These are phyloP conservation scores for Ptychochromis oligacanthus DNA, from an alignment of 2,113 vertebrate genomes.

Conservation along the genomic window DNA sequence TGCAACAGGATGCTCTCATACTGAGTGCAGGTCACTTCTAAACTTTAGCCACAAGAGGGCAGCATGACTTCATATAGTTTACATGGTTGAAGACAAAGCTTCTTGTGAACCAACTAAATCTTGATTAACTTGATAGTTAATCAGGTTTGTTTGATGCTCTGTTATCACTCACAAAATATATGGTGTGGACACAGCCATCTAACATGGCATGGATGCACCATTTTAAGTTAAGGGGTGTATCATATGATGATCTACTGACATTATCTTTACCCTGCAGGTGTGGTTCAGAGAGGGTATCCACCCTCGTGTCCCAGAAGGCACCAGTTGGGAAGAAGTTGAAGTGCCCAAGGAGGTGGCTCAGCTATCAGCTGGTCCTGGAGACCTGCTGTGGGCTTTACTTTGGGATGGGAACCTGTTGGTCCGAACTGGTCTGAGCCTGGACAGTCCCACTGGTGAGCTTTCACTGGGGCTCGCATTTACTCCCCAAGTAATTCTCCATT, in stretches of 20 bases:
- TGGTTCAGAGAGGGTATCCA: constrained; percentile 93
- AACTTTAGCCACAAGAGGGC: constrained; percentile 66
- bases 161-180: not conserved
- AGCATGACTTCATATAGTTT: constrained; percentile 38
- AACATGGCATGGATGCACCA: not conserved
- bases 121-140: not conserved
- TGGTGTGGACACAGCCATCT: no score
- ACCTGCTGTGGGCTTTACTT: constrained; percentile 92
- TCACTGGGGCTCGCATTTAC: not conserved
- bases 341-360: constrained; percentile 91
- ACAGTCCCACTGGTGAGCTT: constrained; percentile 87
- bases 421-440: constrained; percentile 89
- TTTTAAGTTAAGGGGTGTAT: not conserved
- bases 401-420: constrained; percentile 96
- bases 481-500: not conserved
- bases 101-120: not conserved
- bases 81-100: not conserved
- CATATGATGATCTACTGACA: not conserved
- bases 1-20: not conserved
- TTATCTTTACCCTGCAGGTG: constrained; percentile 77
- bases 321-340: constrained; percentile 85
- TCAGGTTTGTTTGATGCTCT: not conserved
- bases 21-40: not conserved
- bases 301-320: constrained; percentile 92
- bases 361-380: constrained; percentile 90